A percentile compares a stretch with the other conserved stretches of the same genome.
These are phyloP conservation scores for Adelges cooleyi DNA, from an alignment of 1,140 invertebrate genomes.

Conservation along the genomic window DNA sequence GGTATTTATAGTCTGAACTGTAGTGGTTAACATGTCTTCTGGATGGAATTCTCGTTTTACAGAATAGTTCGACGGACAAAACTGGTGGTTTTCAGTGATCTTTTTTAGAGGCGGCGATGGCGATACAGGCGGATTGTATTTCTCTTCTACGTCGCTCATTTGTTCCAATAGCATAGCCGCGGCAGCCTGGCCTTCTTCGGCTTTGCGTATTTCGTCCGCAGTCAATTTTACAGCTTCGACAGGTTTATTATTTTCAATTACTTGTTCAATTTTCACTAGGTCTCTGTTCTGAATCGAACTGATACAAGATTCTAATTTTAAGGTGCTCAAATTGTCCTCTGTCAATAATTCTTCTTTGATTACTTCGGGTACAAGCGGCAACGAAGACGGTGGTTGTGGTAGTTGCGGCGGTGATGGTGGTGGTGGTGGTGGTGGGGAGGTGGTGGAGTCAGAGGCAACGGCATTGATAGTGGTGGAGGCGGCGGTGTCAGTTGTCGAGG, in stretches of 20 bases:
- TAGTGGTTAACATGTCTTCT: slow-evolving; percentile 25
- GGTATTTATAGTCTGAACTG: neutral
- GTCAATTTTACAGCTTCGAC: slow-evolving; percentile 4
- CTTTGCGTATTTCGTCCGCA: slow-evolving; percentile 25
- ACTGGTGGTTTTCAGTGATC: neutral
- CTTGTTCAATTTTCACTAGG: neutral
- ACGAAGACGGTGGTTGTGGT: neutral
- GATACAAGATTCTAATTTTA: slow-evolving; percentile 1
- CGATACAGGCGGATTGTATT: neutral
- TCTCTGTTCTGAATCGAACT: neutral
- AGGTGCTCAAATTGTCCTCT: neutral
- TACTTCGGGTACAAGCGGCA: neutral
- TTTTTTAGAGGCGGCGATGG: neutral
- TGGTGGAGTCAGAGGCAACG: slow-evolving; percentile 28
- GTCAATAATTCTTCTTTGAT: neutral
- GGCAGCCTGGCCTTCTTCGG: slow-evolving; percentile 25
- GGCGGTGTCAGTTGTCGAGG: slow-evolving; percentile 32
- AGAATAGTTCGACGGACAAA: neutral
- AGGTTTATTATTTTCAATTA: neutral
- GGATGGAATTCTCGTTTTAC: slow-evolving; percentile 15
- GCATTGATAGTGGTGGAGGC: slow-evolving; percentile 30
- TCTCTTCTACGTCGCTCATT: slow-evolving; percentile 17
- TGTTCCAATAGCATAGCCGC: slow-evolving; percentile 24
- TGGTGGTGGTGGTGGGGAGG: slow-evolving; percentile 31
- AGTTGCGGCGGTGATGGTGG: neutral